phyloP scores from a whole-genome alignment of 2,797 vertebrate species.

The Liasis olivaceus region DNA sequence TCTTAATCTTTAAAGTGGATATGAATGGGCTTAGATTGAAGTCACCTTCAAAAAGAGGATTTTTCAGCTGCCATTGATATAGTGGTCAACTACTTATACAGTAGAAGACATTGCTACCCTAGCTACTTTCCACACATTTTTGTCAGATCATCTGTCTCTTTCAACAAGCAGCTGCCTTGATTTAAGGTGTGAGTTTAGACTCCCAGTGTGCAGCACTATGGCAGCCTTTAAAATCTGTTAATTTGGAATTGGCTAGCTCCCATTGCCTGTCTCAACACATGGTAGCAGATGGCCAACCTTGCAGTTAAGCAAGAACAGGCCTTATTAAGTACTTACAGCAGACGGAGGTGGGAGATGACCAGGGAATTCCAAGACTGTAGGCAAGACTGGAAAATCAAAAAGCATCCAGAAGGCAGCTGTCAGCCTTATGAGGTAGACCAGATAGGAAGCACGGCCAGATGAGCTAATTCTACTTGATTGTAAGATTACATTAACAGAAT shows the following conservation, averaged over 20 bases:
- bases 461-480: background rate
- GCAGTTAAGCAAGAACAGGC: background rate
- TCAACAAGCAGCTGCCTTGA: background rate
- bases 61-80: background rate
- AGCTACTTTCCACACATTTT: background rate
- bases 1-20: background rate
- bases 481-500: background rate
- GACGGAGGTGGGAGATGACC: background rate
- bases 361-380: background rate
- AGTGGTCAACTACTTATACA: background rate
- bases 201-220: background rate
- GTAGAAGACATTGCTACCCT: background rate
- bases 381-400: background rate
- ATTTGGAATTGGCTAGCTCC: background rate
- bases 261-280: background rate
- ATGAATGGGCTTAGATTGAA: background rate
- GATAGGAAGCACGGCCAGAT: background rate
- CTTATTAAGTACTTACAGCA: background rate
- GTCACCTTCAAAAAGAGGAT: background rate
- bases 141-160: background rate
- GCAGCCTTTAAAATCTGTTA: background rate
- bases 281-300: background rate
- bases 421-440: background rate
- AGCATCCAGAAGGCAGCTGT: background rate
- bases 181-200: background rate